A percentile compares a stretch with the other conserved stretches of the same genome.
Conservation (phyloP, 2,113 vertebrate genomes). For the Brachyhypopomus occidentalis region DNA sequence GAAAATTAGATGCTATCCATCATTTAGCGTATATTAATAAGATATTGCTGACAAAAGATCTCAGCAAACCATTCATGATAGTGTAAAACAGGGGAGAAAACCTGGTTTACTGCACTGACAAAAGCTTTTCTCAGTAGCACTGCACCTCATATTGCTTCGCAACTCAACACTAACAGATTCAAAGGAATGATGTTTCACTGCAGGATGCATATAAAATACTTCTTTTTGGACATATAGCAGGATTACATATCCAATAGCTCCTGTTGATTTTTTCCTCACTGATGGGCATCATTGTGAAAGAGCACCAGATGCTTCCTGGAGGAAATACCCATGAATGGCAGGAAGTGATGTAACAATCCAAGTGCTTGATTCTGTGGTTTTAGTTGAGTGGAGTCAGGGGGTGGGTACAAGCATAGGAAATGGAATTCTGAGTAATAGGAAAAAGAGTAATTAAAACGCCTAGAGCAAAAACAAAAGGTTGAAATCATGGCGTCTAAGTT, state of each 20-base stretch:
- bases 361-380: constrained; percentile 33
- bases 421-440: constrained; percentile 52
- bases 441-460: constrained; percentile 41
- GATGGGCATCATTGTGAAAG: constrained; percentile 39
- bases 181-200: constrained; percentile 44
- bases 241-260: constrained; percentile 28
- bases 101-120: constrained; percentile 4
- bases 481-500: constrained; percentile 18
- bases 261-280: constrained; percentile 36
- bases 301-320: constrained; percentile 70
- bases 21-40: background rate
- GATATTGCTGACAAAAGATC: background rate
- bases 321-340: constrained; percentile 71
- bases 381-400: constrained; percentile 9
- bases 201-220: constrained; percentile 21
- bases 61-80: background rate
- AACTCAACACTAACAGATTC: constrained; percentile 11
- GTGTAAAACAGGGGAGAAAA: constrained; percentile 18
- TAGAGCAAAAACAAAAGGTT: constrained; percentile 33
- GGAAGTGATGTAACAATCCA: constrained; percentile 60
- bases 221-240: constrained; percentile 25
- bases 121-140: constrained; percentile 25
- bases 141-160: constrained; percentile 28
- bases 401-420: constrained; percentile 45
- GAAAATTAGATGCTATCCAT: background rate